Evolutionary conservation across 2,797 vertebrate genomes (phyloP).

Genomic region (Geotrypetes seraphini): DNA sequence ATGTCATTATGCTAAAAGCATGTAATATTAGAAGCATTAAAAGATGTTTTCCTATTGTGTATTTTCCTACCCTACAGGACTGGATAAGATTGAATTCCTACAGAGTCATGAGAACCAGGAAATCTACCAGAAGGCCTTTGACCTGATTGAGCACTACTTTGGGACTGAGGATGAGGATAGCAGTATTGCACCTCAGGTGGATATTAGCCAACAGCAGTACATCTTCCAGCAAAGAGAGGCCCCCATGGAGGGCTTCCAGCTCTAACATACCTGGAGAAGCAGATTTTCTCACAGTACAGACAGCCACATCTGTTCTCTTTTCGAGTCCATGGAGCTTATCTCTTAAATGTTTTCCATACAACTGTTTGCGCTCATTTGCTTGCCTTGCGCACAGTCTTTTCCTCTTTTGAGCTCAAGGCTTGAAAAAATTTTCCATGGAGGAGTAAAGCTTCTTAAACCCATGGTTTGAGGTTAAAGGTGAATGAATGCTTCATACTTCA

Average conservation of each 20-base stretch:
- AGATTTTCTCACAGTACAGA: slow-evolving; percentile 38
- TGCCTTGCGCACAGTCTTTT: slow-evolving; percentile 62
- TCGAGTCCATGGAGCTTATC: slow-evolving; percentile 55
- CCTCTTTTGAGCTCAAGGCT: too few species aligned
- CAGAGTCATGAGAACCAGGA: slow-evolving; percentile 97
- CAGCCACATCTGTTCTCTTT: slow-evolving; percentile 46
- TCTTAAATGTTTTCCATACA: slow-evolving; percentile 57
- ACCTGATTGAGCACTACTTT: slow-evolving; percentile 96
- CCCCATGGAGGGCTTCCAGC: slow-evolving; percentile 97
- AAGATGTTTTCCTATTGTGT: too few species aligned
- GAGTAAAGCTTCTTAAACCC: too few species aligned
- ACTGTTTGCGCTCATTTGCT: slow-evolving; percentile 64
- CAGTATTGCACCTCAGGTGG: slow-evolving; percentile 83
- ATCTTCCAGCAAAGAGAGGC: slow-evolving; percentile 97
- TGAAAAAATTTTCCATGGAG: too few species aligned
- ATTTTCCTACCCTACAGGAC: slow-evolving; percentile 58
- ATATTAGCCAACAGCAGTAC: slow-evolving; percentile 92
- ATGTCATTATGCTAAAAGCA: too few species aligned
- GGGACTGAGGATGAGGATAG: slow-evolving; percentile 92
- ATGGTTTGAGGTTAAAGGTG: too few species aligned
- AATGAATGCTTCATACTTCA: too few species aligned
- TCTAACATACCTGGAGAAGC: slow-evolving; percentile 57
- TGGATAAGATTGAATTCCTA: slow-evolving; percentile 96
- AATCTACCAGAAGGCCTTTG: slow-evolving; percentile 97
- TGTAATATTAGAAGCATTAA: too few species aligned